Base-by-base conservation (phyloP, 2,113 vertebrate species). In the Antigone vipio region DNA sequence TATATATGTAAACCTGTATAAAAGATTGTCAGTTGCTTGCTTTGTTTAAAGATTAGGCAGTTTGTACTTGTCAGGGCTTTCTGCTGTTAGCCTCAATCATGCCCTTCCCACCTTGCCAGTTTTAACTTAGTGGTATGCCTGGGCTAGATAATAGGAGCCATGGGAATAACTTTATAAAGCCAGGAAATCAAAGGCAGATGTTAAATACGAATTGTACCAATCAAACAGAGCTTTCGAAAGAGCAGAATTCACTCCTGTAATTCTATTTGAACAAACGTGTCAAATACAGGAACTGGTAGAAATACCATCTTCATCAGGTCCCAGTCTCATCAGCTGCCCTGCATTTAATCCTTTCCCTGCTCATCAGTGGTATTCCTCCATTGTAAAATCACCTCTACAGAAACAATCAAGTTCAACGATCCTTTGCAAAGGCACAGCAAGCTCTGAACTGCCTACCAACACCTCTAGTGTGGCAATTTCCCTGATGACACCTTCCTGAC, bases 201-300 rank as follows among this genome's bases (percentile, higher is more conserved):
- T 83, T 96, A 95, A 94, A 96, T 88, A 88, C 60, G 94, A 97
- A 92, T 95, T 85, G 86, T 91, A 89, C 56, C 88, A 92, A 89
- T 93, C 94, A 94, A 94, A 84, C 35, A 19, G 62, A 95, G 84
- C 83, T 91, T 84, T 82, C 55, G 52, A 75, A 86, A 91, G 66
- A 85, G 69, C 62, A 34, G 77, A 67, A 91, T 90, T 82, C 66
- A 60, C 60, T 87, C 34, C 69, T 68, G 69, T 94, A 94, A 87
- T 92, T 96, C 85, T 91, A 2, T 96, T 89, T 93, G 73, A 95
- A 78, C 82, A 45, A 90, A 94, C 0, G 6, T 68, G 86, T 93
- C 85, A 58, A 68, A 87, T 75, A 85, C 64, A 69, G 49, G 49
- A 71, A 34, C 52, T 53, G 60, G 64, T 81, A 76, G 86, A 94